These are phyloP conservation scores for Neopipo cinnamomea DNA, from an alignment of 2,113 vertebrate genomes.

Conservation along the genomic window DNA sequence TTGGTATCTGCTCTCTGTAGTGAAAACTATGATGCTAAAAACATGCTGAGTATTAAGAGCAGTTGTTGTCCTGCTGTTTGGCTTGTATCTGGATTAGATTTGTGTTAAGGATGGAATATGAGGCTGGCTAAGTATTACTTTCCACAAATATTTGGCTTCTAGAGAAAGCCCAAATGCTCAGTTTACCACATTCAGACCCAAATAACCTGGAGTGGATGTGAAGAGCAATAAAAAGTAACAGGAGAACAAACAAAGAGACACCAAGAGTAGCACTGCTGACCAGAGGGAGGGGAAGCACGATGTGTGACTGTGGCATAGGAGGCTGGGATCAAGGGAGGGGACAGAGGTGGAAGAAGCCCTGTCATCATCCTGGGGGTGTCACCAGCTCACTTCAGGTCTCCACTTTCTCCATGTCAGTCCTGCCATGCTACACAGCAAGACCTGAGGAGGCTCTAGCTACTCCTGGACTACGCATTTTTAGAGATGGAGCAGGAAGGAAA, in stretches of 20 bases:
- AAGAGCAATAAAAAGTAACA: not conserved
- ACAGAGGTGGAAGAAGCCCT: not conserved
- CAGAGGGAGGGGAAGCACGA: not conserved
- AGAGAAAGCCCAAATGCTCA: not conserved
- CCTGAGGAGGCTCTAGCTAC: not conserved
- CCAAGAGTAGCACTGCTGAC: rapidly evolving
- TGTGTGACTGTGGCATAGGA: not conserved
- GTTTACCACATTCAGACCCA: constrained; percentile 54
- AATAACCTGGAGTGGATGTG: not conserved
- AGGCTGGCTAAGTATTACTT: constrained; percentile 43
- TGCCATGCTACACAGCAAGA: not conserved
- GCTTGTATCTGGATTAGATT: constrained; percentile 60
- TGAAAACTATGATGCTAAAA: not conserved
- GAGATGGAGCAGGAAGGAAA: not conserved
- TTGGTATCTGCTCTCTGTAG: not conserved
- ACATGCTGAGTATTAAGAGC: constrained; percentile 7
- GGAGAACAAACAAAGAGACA: not conserved
- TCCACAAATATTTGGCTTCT: constrained; percentile 53
- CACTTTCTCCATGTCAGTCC: not conserved
- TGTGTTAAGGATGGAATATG: constrained; percentile 38
- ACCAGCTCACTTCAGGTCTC: not conserved
- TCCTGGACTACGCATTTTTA: not conserved
- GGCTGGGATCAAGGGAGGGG: rapidly evolving
- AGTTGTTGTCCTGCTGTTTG: constrained; percentile 9
- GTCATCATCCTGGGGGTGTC: not conserved